Evolutionary conservation across 64 coral and sea anemone species (phyloP).

Genomic region (Montipora sp.): DNA sequence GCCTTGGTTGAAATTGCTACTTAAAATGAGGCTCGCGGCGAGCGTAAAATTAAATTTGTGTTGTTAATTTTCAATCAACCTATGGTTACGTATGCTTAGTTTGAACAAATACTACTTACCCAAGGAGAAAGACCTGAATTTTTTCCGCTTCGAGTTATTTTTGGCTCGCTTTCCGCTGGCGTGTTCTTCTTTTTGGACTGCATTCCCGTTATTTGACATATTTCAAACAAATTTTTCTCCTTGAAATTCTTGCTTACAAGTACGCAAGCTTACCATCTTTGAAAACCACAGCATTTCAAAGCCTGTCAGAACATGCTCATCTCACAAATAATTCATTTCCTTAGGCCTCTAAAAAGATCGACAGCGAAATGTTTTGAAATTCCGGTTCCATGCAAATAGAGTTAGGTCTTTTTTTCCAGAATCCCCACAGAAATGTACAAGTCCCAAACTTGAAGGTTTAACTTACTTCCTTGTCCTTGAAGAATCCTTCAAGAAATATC

Average conservation of each 20-base stretch:
- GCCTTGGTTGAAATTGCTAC: neutral
- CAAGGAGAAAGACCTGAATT: slow-evolving; percentile 27
- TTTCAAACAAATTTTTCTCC: neutral
- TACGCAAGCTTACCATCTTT: neutral
- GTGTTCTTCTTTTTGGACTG: neutral
- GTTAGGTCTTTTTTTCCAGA: neutral
- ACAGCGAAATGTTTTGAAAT: slow-evolving; percentile 15
- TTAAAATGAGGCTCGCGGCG: too few species aligned
- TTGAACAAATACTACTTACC: slow-evolving; percentile 17
- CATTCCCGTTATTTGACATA: slow-evolving; percentile 11
- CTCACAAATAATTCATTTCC: slow-evolving; percentile 53
- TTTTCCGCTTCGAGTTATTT: neutral
- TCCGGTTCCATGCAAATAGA: neutral
- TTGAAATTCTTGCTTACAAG: neutral
- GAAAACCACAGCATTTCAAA: neutral
- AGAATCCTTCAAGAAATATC: too few species aligned
- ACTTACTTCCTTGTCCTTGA: too few species aligned
- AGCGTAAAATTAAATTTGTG: too few species aligned
- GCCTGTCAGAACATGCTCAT: neutral
- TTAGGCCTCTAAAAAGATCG: neutral
- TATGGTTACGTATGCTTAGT: neutral
- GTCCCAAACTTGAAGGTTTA: neutral
- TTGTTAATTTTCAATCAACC: neutral
- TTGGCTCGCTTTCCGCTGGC: neutral
- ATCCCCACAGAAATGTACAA: neutral